These are phyloP conservation scores for Procambarus virginalis DNA, from an alignment of 1,140 invertebrate species.

Conservation along the genomic window DNA sequence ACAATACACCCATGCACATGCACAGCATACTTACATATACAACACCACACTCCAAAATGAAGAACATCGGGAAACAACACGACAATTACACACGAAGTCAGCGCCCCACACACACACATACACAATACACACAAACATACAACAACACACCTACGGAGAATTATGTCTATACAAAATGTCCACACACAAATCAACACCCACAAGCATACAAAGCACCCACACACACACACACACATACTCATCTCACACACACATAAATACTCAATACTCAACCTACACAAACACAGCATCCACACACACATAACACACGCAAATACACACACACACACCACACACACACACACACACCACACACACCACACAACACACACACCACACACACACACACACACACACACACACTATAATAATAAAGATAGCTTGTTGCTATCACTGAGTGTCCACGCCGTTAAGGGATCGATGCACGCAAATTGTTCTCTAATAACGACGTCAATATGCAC, in stretches of 20 bases:
- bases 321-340: too few relatives aligned
- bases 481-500: not conserved
- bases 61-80: too few relatives aligned
- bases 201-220: not conserved
- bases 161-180: too few relatives aligned
- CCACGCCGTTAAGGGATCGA: not conserved
- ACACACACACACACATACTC: too few relatives aligned
- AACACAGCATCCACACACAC: not conserved
- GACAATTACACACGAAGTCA: too few relatives aligned
- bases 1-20: too few relatives aligned
- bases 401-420: not conserved
- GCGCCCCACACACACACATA: too few relatives aligned
- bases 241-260: not conserved
- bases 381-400: not conserved
- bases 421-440: not conserved
- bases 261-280: not conserved
- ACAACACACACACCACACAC: not conserved
- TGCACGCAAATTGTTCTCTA: not conserved
- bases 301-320: too few relatives aligned
- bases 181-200: not conserved
- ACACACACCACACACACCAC: not conserved
- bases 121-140: too few relatives aligned
- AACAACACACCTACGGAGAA: too few relatives aligned
- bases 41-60: too few relatives aligned
- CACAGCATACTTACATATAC: too few relatives aligned